Evolutionary conservation across 2,888 invertebrate genomes (phyloP).

Genomic region (Heterodera filipjevi): DNA sequence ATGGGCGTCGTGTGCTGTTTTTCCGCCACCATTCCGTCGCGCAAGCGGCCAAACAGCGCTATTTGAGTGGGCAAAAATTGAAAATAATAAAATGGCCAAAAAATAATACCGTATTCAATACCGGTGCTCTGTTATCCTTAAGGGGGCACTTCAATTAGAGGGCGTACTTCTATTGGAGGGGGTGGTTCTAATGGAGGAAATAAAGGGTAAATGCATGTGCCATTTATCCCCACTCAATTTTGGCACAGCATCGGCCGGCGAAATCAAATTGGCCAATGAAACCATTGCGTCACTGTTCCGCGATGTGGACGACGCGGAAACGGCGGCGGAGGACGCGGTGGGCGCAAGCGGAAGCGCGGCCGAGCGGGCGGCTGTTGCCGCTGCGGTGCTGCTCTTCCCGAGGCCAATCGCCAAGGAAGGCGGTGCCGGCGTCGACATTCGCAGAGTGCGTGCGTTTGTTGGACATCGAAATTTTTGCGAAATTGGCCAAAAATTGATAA

Average conservation of each 20-base stretch:
- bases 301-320: conserved; percentile 15
- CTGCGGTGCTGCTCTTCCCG: conserved; percentile 43
- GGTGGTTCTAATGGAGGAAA: too few relatives aligned
- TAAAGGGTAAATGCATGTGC: too few relatives aligned
- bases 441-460: not conserved
- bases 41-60: conserved; percentile 33
- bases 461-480: too few relatives aligned
- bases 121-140: too few relatives aligned
- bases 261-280: conserved; percentile 42
- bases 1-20: conserved; percentile 38
- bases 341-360: conserved; percentile 34
- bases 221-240: conserved; percentile 1
- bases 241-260: conserved; percentile 37
- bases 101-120: too few relatives aligned
- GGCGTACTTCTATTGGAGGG: too few relatives aligned
- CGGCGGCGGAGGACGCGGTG: conserved; percentile 5
- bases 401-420: conserved; percentile 61
- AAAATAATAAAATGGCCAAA: not conserved
- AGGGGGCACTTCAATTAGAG: too few relatives aligned
- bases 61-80: conserved; percentile 11
- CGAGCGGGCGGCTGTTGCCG: conserved; percentile 36
- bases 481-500: too few relatives aligned
- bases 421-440: conserved; percentile 47
- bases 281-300: conserved; percentile 40
- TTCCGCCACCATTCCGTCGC: conserved; percentile 36